A percentile compares a stretch with the other conserved stretches of the same genome.
These are phyloP conservation scores for Ptilonorhynchus violaceus DNA, from an alignment of 2,113 vertebrate species.

Conservation along the genomic window DNA sequence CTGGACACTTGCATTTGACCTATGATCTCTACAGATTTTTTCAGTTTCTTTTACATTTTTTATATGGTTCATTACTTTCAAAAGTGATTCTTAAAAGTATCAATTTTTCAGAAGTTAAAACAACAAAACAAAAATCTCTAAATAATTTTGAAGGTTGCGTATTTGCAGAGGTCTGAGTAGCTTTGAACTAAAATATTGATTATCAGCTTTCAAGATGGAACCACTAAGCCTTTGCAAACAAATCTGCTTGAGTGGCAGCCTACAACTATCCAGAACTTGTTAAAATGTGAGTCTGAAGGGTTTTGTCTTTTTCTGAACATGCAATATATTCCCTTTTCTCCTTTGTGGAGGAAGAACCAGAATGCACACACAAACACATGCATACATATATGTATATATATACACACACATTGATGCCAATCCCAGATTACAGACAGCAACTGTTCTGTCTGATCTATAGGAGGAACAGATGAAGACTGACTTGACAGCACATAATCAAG, in stretches of 20 bases:
- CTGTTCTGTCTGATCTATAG: background rate
- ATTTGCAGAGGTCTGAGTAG: background rate
- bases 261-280: background rate
- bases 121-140: background rate
- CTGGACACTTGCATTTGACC: background rate
- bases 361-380: background rate
- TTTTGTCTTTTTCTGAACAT: background rate
- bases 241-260: background rate
- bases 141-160: background rate
- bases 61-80: background rate
- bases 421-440: background rate
- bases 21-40: background rate
- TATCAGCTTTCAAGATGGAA: background rate
- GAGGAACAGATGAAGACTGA: background rate
- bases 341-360: background rate
- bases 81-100: background rate
- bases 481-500: background rate
- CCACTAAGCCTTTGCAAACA: background rate
- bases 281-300: background rate
- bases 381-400: background rate
- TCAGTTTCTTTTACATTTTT: background rate
- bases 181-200: background rate
- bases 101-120: background rate
- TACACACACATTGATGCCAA: background rate
- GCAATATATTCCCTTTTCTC: background rate